Base-by-base conservation (phyloP, 2,797 vertebrate species). In the Eurystomus glaucurus region DNA sequence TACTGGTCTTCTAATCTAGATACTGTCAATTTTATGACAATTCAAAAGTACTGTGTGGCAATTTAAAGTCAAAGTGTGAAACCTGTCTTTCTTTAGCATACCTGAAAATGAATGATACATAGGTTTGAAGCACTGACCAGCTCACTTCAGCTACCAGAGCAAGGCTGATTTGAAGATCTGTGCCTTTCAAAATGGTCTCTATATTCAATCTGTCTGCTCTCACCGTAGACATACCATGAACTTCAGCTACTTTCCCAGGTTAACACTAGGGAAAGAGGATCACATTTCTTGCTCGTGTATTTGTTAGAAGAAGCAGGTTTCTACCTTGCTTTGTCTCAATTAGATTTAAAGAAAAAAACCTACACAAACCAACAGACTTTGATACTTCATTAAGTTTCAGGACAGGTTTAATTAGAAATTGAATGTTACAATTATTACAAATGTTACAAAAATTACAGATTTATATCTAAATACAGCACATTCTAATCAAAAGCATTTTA, bases 401-500 rank as follows among this genome's bases (percentile, higher is more conserved):
- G 33, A 51, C 50, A 35, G 17, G 5, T 50, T 81, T 90, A 85
- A 87, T 94, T 91, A 71, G 29, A 92, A 85, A 76, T 68, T 11
- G n/a, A 96, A 64, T 3, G 23, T 52, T 61, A 7, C 35, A n/a
- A n/a, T n/a, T n/a, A n/a, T n/a, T n/a, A n/a, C n/a, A n/a, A n/a
- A n/a, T n/a, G n/a, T n/a, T n/a, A n/a, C n/a, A n/a, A n/a, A n/a
- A n/a, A n/a, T n/a, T n/a, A n/a, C 69, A 65, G 51, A n/a, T 62
- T 83, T 0, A 0, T 60, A 26, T 64, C 28, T 62, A 57, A 94
- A 90, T 46, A 45, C 31, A 70, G 12, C 0, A 1, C 13, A 52
- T 91, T 93, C 92, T 28, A 94, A 86, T 88, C 39, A 84, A 64
- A 95, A 52, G 14, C 19, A 13, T 86, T 96, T 96, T 95, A 84